Evolutionary conservation across 2,797 vertebrate species (phyloP).

Genomic region (Sparus aurata): DNA sequence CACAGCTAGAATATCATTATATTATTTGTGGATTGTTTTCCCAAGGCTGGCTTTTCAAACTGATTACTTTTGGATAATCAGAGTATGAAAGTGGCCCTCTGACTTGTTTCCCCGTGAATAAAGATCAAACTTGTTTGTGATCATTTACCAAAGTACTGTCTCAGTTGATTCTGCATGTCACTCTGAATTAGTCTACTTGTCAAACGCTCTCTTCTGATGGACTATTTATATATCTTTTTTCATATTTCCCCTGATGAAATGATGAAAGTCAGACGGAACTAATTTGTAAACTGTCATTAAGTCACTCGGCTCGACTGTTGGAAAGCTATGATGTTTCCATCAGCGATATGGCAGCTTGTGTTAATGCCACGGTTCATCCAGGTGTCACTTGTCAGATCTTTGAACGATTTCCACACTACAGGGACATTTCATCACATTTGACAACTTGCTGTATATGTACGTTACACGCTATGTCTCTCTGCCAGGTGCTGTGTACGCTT

Average conservation of each 20-base stretch:
- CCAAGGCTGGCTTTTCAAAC: background rate
- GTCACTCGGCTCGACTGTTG: background rate
- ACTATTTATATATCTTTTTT: background rate
- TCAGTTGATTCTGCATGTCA: slow-evolving; percentile 9
- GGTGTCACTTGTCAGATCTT: background rate
- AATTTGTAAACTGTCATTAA: slow-evolving; percentile 12
- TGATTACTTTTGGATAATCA: slow-evolving; percentile 5
- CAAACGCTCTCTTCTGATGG: background rate
- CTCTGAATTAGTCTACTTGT: slow-evolving; percentile 3
- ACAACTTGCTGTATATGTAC: background rate
- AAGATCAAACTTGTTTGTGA: slow-evolving; percentile 22
- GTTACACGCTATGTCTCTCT: background rate
- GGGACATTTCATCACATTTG: background rate
- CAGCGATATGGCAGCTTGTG: slow-evolving; percentile 1
- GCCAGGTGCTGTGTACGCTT: slow-evolving; percentile 91
- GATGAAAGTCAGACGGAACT: background rate
- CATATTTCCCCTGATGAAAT: background rate
- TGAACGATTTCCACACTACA: background rate
- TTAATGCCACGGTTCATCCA: background rate
- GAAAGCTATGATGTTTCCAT: background rate
- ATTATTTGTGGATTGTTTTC: background rate
- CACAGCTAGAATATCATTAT: background rate
- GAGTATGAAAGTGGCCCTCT: slow-evolving; percentile 15
- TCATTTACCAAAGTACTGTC: slow-evolving; percentile 10
- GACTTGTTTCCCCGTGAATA: background rate